These are phyloP conservation scores for Capromys pilorides DNA, from an alignment of 2,797 vertebrate genomes.

Conservation along the genomic window DNA sequence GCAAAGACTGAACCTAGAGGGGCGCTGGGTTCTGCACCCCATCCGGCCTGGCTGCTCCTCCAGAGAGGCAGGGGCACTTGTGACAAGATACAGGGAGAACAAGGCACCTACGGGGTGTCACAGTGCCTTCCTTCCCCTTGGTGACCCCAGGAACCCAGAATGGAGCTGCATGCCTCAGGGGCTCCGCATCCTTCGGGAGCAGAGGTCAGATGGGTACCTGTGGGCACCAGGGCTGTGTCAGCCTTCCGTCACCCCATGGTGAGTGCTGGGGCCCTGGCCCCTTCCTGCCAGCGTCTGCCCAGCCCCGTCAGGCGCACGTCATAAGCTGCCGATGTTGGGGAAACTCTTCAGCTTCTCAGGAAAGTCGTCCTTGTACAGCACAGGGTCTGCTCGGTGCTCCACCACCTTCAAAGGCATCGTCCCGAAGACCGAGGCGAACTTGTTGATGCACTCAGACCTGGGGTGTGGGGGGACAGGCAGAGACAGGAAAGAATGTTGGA, in stretches of 20 bases:
- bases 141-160: not conserved
- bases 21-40: not conserved
- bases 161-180: not conserved
- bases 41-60: not conserved
- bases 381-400: conserved; percentile 97
- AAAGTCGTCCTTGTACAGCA: conserved; percentile 99
- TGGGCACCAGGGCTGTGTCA: not conserved
- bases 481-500: not conserved
- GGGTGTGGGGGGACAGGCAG: not conserved
- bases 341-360: conserved; percentile 99
- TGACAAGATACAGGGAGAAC: not conserved
- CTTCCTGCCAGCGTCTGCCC: not conserved
- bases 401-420: conserved; percentile 99
- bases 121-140: not conserved
- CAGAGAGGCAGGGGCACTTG: not conserved
- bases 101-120: not conserved
- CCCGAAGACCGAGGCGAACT: conserved; percentile 97
- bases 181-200: not conserved
- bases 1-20: not conserved
- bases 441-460: conserved; percentile 99
- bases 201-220: conserved; percentile 5
- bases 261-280: not conserved
- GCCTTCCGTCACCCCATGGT: not conserved
- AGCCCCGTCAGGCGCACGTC: conserved; percentile 70
- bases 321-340: conserved; percentile 98